Percentiles rank a stretch among this genome's conserved stretches.
Evolutionary conservation across 2,888 invertebrate species (phyloP).

Genomic region (Gymnoscelis rufifasciata): DNA sequence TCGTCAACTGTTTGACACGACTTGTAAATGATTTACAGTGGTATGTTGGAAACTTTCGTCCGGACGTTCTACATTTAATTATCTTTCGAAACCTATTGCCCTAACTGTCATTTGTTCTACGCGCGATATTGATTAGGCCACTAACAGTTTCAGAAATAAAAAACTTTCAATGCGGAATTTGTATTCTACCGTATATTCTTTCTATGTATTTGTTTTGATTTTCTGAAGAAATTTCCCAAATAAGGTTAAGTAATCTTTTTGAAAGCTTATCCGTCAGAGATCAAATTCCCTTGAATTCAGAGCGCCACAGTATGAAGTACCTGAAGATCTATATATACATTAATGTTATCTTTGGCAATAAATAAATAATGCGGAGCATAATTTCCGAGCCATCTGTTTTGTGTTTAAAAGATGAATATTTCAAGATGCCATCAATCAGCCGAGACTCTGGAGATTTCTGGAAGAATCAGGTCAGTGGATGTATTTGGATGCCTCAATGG

Average conservation of each 20-base stretch:
- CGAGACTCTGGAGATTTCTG: conserved; percentile 10
- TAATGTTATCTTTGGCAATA: conserved; percentile 5
- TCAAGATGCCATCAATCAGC: conserved; percentile 14
- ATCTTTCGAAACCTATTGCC: too few species aligned
- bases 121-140: too few species aligned
- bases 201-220: too few species aligned
- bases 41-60: too few species aligned
- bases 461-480: conserved; percentile 13
- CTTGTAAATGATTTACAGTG: too few species aligned
- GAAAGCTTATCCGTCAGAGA: background rate
- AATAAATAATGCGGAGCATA: conserved; percentile 11
- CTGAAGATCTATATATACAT: background rate
- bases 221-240: background rate
- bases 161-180: too few species aligned
- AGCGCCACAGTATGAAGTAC: background rate
- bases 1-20: too few species aligned
- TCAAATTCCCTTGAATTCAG: background rate
- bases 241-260: background rate
- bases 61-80: too few species aligned
- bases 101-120: too few species aligned
- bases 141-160: too few species aligned
- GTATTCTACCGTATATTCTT: too few species aligned
- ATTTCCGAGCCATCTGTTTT: conserved; percentile 20
- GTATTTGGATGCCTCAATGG: too few species aligned
- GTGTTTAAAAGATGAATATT: conserved; percentile 16